phyloP scores from a whole-genome alignment of 2,113 vertebrate genomes.

The Brienomyrus longianalis region DNA sequence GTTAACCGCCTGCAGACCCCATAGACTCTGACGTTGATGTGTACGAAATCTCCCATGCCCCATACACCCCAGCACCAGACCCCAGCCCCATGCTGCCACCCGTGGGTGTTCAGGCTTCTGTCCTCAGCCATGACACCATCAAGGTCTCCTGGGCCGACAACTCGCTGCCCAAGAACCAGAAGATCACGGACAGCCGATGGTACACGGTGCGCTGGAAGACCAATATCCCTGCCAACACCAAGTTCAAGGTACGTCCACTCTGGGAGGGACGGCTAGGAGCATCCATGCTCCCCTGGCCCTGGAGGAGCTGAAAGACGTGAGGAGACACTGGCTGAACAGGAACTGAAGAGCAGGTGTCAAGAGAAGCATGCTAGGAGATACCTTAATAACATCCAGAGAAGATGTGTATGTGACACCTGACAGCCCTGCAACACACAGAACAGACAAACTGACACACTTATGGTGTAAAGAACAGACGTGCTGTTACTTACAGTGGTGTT shows the following conservation, averaged over 20 bases:
- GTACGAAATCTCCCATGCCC: conserved; percentile 94
- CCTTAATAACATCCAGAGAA: background rate
- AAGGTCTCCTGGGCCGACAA: conserved; percentile 97
- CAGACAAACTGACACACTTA: background rate
- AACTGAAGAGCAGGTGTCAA: background rate
- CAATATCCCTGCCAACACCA: conserved; percentile 96
- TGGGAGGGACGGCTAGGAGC: background rate
- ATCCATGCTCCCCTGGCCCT: background rate
- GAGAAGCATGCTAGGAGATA: background rate
- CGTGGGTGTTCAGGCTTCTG: conserved; percentile 97
- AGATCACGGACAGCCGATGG: conserved; percentile 90
- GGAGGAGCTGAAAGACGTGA: background rate
- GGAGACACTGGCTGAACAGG: background rate
- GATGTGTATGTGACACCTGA: background rate
- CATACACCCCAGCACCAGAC: conserved; percentile 99
- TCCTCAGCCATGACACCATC: conserved; percentile 90
- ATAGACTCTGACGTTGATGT: conserved; percentile 95
- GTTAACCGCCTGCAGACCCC: conserved; percentile 60
- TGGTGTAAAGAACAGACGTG: background rate
- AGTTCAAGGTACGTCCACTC: conserved; percentile 79
- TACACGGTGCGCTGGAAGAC: conserved; percentile 98
- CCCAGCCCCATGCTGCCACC: conserved; percentile 98
- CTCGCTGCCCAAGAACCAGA: conserved; percentile 96
- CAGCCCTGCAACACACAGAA: background rate
- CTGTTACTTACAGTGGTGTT: background rate